phyloP scores from a whole-genome alignment of 2,888 invertebrate species.

The Perithous albicinctus region DNA sequence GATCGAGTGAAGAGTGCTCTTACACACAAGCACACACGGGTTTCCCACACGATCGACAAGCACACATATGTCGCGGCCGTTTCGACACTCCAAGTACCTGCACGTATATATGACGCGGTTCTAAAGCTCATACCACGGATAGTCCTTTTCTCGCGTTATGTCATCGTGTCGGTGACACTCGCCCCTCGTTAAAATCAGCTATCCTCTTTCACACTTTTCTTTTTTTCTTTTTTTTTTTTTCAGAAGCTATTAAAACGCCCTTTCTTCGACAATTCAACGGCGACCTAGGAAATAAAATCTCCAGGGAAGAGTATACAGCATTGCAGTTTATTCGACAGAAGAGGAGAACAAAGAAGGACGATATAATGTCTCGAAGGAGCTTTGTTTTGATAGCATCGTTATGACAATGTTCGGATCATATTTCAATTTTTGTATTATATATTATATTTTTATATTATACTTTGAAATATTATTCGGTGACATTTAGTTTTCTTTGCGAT shows the following conservation, averaged over 20 bases:
- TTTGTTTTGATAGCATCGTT: slow-evolving; percentile 34
- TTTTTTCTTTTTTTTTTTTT: too few relatives aligned
- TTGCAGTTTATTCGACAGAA: slow-evolving; percentile 31
- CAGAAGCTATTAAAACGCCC: slow-evolving; percentile 45
- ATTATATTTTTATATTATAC: too few relatives aligned
- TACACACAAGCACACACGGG: slow-evolving; percentile 17
- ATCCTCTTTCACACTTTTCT: slow-evolving; percentile 20
- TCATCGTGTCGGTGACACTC: slow-evolving; percentile 38
- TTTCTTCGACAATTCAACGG: slow-evolving; percentile 42
- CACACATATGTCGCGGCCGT: slow-evolving; percentile 33
- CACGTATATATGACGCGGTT: slow-evolving; percentile 20
- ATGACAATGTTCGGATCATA: background rate
- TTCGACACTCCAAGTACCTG: slow-evolving; percentile 36
- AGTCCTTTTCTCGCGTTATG: slow-evolving; percentile 45
- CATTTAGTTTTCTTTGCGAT: too few relatives aligned
- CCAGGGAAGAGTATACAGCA: slow-evolving; percentile 18
- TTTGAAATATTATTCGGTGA: too few relatives aligned
- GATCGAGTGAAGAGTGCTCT: slow-evolving; percentile 47
- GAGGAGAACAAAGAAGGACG: slow-evolving; percentile 25
- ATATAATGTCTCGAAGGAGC: slow-evolving; percentile 49
- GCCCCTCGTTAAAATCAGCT: slow-evolving; percentile 44
- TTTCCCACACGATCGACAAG: slow-evolving; percentile 6
- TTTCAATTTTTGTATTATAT: slow-evolving; percentile 16
- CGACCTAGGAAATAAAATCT: slow-evolving; percentile 18
- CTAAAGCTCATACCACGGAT: slow-evolving; percentile 15